Percentiles rank a stretch among this genome's conserved stretches.
Evolutionary conservation across 2,888 invertebrate species (phyloP).

Genomic region (Nematopogon swammerdamellus): DNA sequence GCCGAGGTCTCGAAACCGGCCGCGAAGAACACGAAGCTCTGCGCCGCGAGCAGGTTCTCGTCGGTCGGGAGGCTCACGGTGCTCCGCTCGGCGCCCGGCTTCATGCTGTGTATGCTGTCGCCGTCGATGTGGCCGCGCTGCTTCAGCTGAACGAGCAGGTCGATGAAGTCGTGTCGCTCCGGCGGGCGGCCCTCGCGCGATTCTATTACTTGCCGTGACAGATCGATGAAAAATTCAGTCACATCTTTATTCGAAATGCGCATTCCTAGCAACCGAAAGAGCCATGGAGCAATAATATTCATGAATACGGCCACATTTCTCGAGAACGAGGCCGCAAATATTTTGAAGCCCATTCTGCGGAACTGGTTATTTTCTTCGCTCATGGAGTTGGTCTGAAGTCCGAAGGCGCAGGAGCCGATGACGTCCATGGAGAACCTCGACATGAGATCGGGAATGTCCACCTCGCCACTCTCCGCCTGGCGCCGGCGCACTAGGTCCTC

Average conservation of each 20-base stretch:
- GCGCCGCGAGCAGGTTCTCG: constrained; percentile 32
- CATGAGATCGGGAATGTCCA: constrained; percentile 19
- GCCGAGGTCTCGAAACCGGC: constrained; percentile 32
- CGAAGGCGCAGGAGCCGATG: constrained; percentile 28
- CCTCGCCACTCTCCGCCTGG: background rate
- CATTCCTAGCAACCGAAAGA: background rate
- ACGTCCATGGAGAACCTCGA: constrained; percentile 30
- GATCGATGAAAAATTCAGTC: background rate
- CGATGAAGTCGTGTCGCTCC: constrained; percentile 26
- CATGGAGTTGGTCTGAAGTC: constrained; percentile 27
- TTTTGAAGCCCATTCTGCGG: constrained; percentile 17
- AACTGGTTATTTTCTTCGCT: constrained; percentile 20
- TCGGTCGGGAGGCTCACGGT: constrained; percentile 19
- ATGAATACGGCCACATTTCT: constrained; percentile 16
- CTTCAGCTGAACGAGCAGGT: constrained; percentile 23
- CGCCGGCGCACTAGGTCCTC: constrained; percentile 20
- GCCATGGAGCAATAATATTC: background rate
- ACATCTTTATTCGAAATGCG: background rate
- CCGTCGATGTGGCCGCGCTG: constrained; percentile 20
- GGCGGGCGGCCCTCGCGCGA: constrained; percentile 20
- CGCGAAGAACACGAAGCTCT: constrained; percentile 42
- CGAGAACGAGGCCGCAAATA: constrained; percentile 18
- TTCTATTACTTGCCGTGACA: constrained; percentile 10
- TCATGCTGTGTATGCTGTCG: constrained; percentile 21
- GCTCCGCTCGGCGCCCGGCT: constrained; percentile 4